Evolutionary conservation across 1,140 invertebrate genomes (phyloP).

Genomic region (Ctenoplectra terminalis): DNA sequence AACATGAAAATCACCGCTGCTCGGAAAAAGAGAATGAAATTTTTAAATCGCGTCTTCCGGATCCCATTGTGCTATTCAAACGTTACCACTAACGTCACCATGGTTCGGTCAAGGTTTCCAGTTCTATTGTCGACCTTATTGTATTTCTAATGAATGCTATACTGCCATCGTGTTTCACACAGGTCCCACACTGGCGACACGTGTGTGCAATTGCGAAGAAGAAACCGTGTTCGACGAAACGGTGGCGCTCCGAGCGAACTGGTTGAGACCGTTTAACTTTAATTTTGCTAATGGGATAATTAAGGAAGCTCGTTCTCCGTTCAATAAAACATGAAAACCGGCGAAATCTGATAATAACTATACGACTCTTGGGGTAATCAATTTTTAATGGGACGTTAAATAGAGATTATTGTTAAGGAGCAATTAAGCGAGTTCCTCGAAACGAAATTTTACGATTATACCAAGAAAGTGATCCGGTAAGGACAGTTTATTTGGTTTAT

Average conservation of each 20-base stretch:
- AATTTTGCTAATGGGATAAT: slow-evolving; percentile 1
- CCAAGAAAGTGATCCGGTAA: background rate
- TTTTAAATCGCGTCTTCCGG: background rate
- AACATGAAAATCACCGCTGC: background rate
- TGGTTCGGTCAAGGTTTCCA: background rate
- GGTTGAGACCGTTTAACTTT: background rate
- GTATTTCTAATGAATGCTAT: slow-evolving; percentile 29
- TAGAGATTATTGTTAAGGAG: background rate
- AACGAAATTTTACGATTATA: background rate
- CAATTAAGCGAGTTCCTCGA: background rate
- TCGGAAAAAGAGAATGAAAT: background rate
- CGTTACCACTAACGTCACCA: background rate
- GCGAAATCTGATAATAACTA: slow-evolving; percentile 10
- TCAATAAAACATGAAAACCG: slow-evolving; percentile 4
- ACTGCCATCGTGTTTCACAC: background rate
- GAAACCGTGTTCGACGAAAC: background rate
- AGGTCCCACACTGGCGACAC: background rate
- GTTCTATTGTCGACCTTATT: slow-evolving; percentile 17
- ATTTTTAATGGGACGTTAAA: slow-evolving; percentile 4
- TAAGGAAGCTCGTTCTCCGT: slow-evolving; percentile 14
- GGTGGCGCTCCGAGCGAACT: background rate
- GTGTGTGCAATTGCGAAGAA: background rate
- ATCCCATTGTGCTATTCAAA: background rate
- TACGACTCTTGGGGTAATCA: background rate
- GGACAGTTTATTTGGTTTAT: too few species aligned